Evolutionary conservation across 2,113 vertebrate species (phyloP).

Genomic region (Channa argus): DNA sequence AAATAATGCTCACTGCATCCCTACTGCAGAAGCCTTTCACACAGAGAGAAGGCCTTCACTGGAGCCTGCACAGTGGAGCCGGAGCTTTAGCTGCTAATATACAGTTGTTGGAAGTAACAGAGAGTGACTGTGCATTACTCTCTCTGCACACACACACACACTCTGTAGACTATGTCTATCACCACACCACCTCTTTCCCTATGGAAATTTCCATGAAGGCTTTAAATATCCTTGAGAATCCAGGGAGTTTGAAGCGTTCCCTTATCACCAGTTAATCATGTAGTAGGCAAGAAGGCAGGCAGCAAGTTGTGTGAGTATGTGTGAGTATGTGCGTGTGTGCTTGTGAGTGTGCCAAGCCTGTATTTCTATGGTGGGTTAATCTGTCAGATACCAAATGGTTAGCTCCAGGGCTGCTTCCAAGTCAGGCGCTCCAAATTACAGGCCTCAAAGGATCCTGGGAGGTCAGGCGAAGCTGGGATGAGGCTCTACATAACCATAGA

Average conservation of each 20-base stretch:
- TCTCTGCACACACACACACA: constrained; percentile 11
- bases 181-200: constrained; percentile 63
- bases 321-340: constrained; percentile 40
- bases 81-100: constrained; percentile 59
- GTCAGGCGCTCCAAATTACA: constrained; percentile 80
- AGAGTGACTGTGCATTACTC: constrained; percentile 60
- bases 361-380: constrained; percentile 74
- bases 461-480: constrained; percentile 68
- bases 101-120: constrained; percentile 65
- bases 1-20: constrained; percentile 43
- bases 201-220: constrained; percentile 80
- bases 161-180: constrained; percentile 46
- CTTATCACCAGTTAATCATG: constrained; percentile 83
- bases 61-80: constrained; percentile 48
- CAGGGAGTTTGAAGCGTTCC: constrained; percentile 74
- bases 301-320: constrained; percentile 30
- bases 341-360: constrained; percentile 23
- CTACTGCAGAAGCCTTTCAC: constrained; percentile 59
- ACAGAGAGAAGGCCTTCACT: constrained; percentile 65
- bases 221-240: constrained; percentile 81
- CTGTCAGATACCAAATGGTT: constrained; percentile 83
- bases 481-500: constrained; percentile 49
- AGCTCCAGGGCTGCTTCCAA: constrained; percentile 78
- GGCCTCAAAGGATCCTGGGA: constrained; percentile 74
- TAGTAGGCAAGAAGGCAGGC: constrained; percentile 71